Percentiles rank a stretch among this genome's conserved stretches.
Conservation (phyloP, 2,113 vertebrate species). For the Oncorhynchus masou region DNA sequence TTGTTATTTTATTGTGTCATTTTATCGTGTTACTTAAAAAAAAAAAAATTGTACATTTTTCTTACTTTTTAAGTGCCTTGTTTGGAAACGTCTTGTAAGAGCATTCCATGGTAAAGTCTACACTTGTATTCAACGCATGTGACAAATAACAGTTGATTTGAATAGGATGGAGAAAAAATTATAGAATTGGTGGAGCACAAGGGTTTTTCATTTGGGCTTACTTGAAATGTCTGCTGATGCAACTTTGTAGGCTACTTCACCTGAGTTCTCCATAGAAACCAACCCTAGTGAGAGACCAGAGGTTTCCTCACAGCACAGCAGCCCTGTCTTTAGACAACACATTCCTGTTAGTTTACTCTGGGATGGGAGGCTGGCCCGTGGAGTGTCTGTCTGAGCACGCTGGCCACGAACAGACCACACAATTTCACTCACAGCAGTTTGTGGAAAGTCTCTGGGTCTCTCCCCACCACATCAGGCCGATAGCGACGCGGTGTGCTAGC, state of each 20-base stretch:
- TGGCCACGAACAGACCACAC: not conserved
- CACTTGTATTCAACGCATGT: too few relatives aligned
- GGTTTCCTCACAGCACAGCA: not conserved
- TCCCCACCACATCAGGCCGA: not conserved
- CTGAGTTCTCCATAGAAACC: not conserved
- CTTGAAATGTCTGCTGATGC: too few relatives aligned
- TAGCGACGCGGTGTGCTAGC: not conserved
- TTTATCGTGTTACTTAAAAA: too few relatives aligned
- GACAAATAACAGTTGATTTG: not conserved
- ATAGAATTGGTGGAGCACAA: too few relatives aligned
- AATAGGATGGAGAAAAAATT: too few relatives aligned
- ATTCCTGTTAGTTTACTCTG: not conserved
- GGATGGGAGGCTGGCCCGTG: slow-evolving; percentile 2
- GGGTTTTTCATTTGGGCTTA: not conserved
- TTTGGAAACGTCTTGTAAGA: not conserved
- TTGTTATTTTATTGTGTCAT: too few relatives aligned
- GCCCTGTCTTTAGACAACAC: not conserved
- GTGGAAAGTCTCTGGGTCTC: not conserved
- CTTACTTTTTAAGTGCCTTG: too few relatives aligned
- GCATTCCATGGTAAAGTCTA: too few relatives aligned
- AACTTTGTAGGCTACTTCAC: not conserved
- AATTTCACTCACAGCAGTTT: slow-evolving; percentile 3
- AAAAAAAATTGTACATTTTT: not conserved
- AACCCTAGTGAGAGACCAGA: not conserved
- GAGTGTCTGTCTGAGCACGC: not conserved